These are phyloP conservation scores for Hydropsyche betteni DNA, from an alignment of 2,888 invertebrate genomes.

Conservation along the genomic window DNA sequence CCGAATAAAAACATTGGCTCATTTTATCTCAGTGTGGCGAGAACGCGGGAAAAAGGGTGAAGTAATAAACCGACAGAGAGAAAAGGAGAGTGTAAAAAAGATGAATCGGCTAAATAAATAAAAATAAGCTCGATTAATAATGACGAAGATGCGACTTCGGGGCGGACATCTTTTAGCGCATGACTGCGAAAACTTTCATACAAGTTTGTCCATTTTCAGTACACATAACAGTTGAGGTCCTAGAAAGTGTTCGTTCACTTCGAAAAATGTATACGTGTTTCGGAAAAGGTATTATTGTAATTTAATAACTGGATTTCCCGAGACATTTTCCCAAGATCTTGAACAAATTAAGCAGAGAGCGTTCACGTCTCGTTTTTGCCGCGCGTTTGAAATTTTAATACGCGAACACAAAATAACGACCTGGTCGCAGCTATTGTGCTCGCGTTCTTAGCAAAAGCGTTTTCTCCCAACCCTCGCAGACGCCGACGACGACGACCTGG, in stretches of 20 bases:
- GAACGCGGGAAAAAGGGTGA: slow-evolving; percentile 26
- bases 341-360: slow-evolving; percentile 26
- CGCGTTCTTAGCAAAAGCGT: slow-evolving; percentile 2
- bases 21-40: slow-evolving; percentile 30
- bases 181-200: no score
- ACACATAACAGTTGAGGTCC: no score
- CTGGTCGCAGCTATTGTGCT: slow-evolving; percentile 3
- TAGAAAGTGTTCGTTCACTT: neutral
- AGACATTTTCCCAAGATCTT: slow-evolving; percentile 14
- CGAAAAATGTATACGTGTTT: neutral
- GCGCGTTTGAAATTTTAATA: slow-evolving; percentile 28
- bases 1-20: slow-evolving; percentile 36
- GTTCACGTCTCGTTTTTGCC: slow-evolving; percentile 15
- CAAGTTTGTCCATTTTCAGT: no score
- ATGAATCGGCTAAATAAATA: slow-evolving; percentile 25
- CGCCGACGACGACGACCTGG: slow-evolving; percentile 24
- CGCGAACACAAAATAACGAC: slow-evolving; percentile 21
- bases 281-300: slow-evolving; percentile 19
- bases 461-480: neutral
- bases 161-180: no score
- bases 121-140: slow-evolving; percentile 29
- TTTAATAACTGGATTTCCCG: slow-evolving; percentile 23
- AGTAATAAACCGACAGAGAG: slow-evolving; percentile 26
- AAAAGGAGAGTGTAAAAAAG: slow-evolving; percentile 28
- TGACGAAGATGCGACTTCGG: slow-evolving; percentile 7